Percentiles rank a stretch among this genome's conserved stretches.
phyloP scores from a whole-genome alignment of 2,113 vertebrate genomes.

The Phalacrocorax brasilianus region DNA sequence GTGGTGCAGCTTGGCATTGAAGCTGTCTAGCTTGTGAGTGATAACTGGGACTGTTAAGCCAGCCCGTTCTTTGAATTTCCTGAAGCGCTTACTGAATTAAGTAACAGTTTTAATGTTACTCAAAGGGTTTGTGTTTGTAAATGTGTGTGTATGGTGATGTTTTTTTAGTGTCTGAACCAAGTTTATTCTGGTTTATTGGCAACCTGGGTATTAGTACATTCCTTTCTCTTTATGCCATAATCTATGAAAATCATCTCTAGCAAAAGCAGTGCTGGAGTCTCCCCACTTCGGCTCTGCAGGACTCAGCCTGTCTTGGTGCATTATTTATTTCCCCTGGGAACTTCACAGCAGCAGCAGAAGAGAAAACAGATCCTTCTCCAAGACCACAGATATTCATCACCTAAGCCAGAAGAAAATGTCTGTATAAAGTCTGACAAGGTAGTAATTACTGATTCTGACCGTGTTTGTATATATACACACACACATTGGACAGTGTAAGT shows the following conservation, averaged over 20 bases:
- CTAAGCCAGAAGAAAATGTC: background rate
- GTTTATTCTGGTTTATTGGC: constrained; percentile 2
- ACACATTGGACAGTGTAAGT: background rate
- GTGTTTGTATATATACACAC: background rate
- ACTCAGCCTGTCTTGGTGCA: background rate
- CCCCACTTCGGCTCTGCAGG: background rate
- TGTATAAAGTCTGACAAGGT: background rate
- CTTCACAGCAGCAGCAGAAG: background rate
- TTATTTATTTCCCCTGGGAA: constrained; percentile 38
- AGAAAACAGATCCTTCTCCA: background rate
- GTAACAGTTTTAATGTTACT: background rate
- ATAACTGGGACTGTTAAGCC: background rate
- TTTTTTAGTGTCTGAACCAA: background rate
- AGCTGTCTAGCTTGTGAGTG: background rate
- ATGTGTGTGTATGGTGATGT: background rate
- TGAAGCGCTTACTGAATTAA: background rate
- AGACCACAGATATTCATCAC: background rate
- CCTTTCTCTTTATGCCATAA: background rate
- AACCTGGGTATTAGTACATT: background rate
- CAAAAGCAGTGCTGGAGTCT: background rate
- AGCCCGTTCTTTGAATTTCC: background rate
- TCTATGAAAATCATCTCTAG: background rate
- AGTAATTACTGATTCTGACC: background rate
- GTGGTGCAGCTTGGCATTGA: background rate
- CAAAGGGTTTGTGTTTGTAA: background rate